A percentile compares a stretch with the other conserved stretches of the same genome.
Conservation (phyloP, 2,888 invertebrate genomes). For the Tuta absoluta region DNA sequence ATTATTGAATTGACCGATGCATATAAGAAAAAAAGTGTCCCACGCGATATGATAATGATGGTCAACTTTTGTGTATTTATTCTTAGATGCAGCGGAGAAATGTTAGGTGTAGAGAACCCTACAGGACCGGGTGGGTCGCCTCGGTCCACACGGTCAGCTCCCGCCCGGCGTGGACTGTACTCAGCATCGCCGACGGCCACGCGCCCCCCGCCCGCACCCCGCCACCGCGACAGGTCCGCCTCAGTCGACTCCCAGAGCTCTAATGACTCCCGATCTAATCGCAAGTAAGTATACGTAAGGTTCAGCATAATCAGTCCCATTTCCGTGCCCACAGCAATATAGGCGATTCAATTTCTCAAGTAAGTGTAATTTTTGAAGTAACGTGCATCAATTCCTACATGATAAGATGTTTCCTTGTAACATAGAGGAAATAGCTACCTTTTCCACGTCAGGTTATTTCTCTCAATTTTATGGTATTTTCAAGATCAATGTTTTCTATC, state of each 20-base stretch:
- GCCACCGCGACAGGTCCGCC: conserved; percentile 84
- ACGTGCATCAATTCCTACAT: not conserved
- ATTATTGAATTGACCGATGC: no score
- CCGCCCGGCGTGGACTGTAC: conserved; percentile 87
- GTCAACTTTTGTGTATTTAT: not conserved
- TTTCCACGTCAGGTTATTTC: not conserved
- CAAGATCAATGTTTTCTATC: conserved; percentile 6
- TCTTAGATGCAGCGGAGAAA: conserved; percentile 66
- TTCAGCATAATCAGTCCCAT: conserved; percentile 1
- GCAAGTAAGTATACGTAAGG: conserved; percentile 79
- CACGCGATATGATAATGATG: no score
- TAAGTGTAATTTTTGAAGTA: not conserved
- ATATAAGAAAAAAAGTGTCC: no score
- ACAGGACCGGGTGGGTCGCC: conserved; percentile 83
- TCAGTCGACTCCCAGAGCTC: conserved; percentile 95
- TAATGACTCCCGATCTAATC: conserved; percentile 89
- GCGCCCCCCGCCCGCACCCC: conserved; percentile 89
- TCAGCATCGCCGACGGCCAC: conserved; percentile 88
- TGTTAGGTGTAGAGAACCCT: conserved; percentile 58
- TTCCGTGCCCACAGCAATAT: conserved; percentile 5
- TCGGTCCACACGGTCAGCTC: conserved; percentile 91
- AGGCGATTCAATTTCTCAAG: conserved; percentile 6
- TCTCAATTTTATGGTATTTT: not conserved
- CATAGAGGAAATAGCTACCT: not conserved
- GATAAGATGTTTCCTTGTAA: not conserved